Evolutionary conservation across 2,797 vertebrate genomes (phyloP), one percentile per base, ranked within the genome.

Genomic region (Hippoglossus hippoglossus): DNA sequence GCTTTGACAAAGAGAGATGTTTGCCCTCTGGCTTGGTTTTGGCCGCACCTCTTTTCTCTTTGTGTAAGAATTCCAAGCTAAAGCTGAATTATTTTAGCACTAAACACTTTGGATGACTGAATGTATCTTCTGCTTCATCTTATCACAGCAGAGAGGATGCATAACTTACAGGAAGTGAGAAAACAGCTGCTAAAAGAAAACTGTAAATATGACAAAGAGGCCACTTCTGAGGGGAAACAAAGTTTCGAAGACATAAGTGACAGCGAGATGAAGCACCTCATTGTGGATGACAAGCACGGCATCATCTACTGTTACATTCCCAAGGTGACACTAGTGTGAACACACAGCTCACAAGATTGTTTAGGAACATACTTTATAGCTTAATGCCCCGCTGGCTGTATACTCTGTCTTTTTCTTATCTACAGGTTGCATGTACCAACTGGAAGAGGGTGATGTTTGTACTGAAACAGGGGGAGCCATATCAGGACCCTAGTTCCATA

Each of bases 281-380:
- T 98, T 0, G 97, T 98, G 86, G 97, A 98, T 0, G 96, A 98
- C 84, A 92, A 94, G 0, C 95, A 97, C 0, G 95, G 95, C 0
- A 67, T 97, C 85, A 97, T 98, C 90, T 98, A 98, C 92, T 98
- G 97, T 86, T 98, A 96, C 0, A 95, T 98, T 72, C 97, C 97
- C 69, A 98, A 98, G 90, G 90, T 91, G 44, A 71, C 5, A 16
- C 0, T 34, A 3, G 56, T 15, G 16, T 2, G 5, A 10, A 46
- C 34, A 52, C 41, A 47, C n/a, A 62, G 12, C 34, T 39, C 34
- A 31, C 12, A 6, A 11, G 6, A 51, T n/a, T 18, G 16, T 50
- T 52, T 9, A 24, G 13, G 31, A 63, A 36, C 10, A 15, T 41
- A 6, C 12, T 26, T 3, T 4, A 2, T 47, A 44, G 9, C 49